These are phyloP conservation scores for Urocynchramus pylzowi DNA, from an alignment of 2,113 vertebrate species.

Conservation along the genomic window DNA sequence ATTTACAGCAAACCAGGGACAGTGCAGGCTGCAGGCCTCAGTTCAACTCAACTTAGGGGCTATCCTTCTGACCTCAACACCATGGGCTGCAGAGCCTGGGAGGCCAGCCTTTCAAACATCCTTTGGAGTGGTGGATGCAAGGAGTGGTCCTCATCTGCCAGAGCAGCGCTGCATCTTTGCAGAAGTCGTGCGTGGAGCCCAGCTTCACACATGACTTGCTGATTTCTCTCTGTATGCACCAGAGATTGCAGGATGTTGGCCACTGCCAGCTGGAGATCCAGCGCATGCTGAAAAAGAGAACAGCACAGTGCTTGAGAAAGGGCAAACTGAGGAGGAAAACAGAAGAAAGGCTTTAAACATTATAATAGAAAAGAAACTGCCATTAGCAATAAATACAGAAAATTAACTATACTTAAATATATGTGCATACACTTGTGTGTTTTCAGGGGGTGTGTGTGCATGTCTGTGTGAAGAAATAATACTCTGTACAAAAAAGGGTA, in stretches of 20 bases:
- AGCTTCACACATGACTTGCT: conserved; percentile 94
- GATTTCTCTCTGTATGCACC: conserved; percentile 92
- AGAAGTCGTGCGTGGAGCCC: conserved; percentile 89
- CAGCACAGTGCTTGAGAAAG: background rate
- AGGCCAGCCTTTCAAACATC: conserved; percentile 96
- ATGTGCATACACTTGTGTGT: rapidly evolving
- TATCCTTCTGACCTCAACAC: conserved; percentile 84
- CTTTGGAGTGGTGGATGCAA: conserved; percentile 93
- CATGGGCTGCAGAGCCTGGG: conserved; percentile 93
- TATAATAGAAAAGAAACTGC: background rate
- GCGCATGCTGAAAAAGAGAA: conserved; percentile 79
- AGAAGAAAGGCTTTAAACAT: background rate
- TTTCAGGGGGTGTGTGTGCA: rapidly evolving
- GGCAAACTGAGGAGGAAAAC: background rate
- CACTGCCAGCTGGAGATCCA: conserved; percentile 93
- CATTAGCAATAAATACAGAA: background rate
- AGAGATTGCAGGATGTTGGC: conserved; percentile 93
- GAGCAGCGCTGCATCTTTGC: conserved; percentile 88
- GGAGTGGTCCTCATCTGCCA: conserved; percentile 92
- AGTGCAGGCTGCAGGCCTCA: background rate
- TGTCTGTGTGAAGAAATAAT: background rate
- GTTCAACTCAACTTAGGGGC: background rate
- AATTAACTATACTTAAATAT: background rate
- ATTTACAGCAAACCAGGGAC: background rate
- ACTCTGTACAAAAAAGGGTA: background rate